Percentiles rank a stretch among this genome's conserved stretches.
phyloP scores from a whole-genome alignment of 2,113 vertebrate genomes.

The Hypanus sabinus region DNA sequence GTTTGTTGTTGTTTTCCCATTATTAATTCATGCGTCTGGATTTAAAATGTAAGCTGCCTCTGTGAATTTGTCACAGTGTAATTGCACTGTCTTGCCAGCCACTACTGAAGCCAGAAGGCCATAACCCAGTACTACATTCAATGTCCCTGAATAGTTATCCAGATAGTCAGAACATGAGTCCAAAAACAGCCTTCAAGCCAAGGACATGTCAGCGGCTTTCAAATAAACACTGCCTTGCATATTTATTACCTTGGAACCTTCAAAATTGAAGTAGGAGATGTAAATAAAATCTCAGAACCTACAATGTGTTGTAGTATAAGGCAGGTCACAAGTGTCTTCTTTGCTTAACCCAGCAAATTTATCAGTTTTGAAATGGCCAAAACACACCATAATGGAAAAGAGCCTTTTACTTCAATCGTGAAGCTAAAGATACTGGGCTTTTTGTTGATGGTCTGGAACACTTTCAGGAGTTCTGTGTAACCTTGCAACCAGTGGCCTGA shows the following conservation, averaged over 20 bases:
- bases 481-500: neutral
- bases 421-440: neutral
- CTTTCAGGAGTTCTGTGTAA: neutral
- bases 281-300: neutral
- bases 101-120: neutral
- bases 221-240: neutral
- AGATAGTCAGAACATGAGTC: neutral
- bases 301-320: no score
- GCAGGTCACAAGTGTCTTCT: neutral
- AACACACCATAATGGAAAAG: neutral
- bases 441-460: neutral
- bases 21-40: neutral
- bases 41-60: neutral
- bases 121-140: neutral
- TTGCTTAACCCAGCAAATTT: neutral
- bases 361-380: neutral
- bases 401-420: neutral
- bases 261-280: neutral
- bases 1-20: neutral
- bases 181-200: neutral
- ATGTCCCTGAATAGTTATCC: neutral
- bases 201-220: constrained; percentile 8
- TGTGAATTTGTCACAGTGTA: constrained; percentile 19
- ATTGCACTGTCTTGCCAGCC: neutral
- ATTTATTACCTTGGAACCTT: neutral